phyloP scores from a whole-genome alignment of 2,113 vertebrate species.

The Gallinago paraguaiae region DNA sequence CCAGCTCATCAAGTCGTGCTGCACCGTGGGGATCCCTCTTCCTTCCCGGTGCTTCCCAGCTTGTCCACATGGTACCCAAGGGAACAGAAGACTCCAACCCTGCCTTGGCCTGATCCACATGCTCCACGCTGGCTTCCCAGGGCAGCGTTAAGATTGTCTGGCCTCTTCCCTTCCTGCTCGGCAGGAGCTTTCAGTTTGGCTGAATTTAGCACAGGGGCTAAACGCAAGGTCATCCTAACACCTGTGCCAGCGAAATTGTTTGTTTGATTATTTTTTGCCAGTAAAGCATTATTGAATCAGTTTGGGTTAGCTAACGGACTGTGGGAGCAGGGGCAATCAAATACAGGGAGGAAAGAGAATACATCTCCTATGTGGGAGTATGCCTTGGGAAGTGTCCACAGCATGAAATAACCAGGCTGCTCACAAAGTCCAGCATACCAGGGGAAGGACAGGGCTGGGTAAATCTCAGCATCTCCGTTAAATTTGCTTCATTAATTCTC shows the following conservation, averaged over 20 bases:
- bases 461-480: neutral
- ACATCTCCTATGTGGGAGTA: neutral
- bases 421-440: neutral
- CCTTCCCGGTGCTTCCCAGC: neutral
- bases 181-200: neutral
- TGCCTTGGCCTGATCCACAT: neutral
- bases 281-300: neutral
- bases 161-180: neutral
- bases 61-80: neutral
- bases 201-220: neutral
- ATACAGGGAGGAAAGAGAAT: conserved; percentile 12
- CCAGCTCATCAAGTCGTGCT: neutral
- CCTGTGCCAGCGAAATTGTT: neutral
- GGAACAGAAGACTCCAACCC: neutral
- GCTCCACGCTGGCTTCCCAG: fast-evolving
- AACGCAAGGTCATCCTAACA: neutral
- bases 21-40: neutral
- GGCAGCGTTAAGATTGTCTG: neutral
- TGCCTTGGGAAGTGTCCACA: neutral
- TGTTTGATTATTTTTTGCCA: neutral
- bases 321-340: conserved; percentile 10
- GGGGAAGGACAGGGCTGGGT: neutral
- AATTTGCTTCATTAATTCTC: neutral
- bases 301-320: neutral
- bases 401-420: neutral